Base-by-base conservation (phyloP, 2,888 invertebrate genomes). In the Hypolimnas misippus region DNA sequence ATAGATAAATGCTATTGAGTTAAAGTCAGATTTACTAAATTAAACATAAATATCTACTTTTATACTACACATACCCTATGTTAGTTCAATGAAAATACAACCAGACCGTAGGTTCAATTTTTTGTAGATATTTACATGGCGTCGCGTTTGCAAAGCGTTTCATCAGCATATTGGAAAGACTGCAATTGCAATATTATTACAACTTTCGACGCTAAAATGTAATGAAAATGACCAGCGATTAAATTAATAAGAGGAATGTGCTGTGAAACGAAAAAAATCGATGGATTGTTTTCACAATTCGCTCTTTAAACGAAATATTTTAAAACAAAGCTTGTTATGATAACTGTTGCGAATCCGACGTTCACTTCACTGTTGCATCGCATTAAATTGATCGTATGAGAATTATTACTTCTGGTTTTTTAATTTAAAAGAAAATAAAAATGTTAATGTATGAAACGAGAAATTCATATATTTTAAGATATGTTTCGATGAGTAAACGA, bases 301-400 rank as follows among this genome's bases (percentile, higher is more conserved):
- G 40, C 56, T 42, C 60, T 64, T 60, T 57, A 53, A 51, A 57
- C 33, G 8, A 31, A 56, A 59, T 65, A 62, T 62, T 62, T 62
- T 59, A 59, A 59, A 65, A 59, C 59, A 65, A 62, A 33, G 42
- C 58, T 55, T 62, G 59, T 56, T 62, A 65, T 55, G 62, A 65
- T 62, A 62, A 62, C 59, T 64, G 60, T 25, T 19, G 38, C 56
- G 63, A 60, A 64, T 56, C 60, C 46, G 51, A 29, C 49, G 25
- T 40, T 31, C 63, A 46, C 44, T 51, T 52, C 55, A 63, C 51
- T 46, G 29, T 46, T 35, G 25, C 51, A 46, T 63, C 56, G 38
- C 44, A 51, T 59, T 55, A 35, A 63, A 63, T 58, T 63, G 19
- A 40, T 58, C 58, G 25, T 14, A 42, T 55, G 42, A 55, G 55